Base-by-base conservation (phyloP, 2,113 vertebrate genomes). In the Triplophysa siluroides region DNA sequence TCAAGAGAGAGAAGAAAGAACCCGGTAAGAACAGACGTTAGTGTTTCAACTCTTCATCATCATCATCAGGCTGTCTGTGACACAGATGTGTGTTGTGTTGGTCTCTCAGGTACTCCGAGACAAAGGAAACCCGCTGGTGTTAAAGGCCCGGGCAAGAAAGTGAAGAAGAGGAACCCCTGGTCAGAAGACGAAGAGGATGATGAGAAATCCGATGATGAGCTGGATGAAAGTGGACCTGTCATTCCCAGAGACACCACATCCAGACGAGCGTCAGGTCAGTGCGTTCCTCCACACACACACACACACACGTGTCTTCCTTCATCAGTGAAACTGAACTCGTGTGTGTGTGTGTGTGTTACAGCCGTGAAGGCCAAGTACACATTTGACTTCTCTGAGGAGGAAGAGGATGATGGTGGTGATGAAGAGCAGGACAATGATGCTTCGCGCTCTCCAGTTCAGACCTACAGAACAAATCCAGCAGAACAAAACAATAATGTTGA, bases 81-180 rank as follows among this genome's bases (percentile, higher is more conserved):
- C 16, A 18, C 1, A 18, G 16, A 52, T 18, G 16, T 14, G 47
- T 50, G 47, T 50, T 52, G 13, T 52, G 47, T 56, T 19, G 5
- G 19, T 56, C 18, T 58, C 88, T 88, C 91, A 99, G 97, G 93
- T 68, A 52, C 90, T 66, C 92, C 96, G n/a, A 92, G 95, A 76
- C 93, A 94, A 80, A 96, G 92, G 87, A 98, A 96, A 89, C 78
- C 94, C 56, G 91, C 95, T 12, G 83, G 70, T 12, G 85, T 93
- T 79, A 99, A 97, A 91, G 78, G 91, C 1, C 0, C 90, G 16
- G 78, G 85, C 18, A 99, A 98, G 86, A 99, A 97, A 91, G 90
- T 92, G 81, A 99, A 99, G 92, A 99, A 98, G 90, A 92, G 96
- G 73, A 99, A 99, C 85, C 98, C 98, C 0, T 99, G 98, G 98